Base-by-base conservation (phyloP, 1,140 invertebrate species). In the Magallana gigas region DNA sequence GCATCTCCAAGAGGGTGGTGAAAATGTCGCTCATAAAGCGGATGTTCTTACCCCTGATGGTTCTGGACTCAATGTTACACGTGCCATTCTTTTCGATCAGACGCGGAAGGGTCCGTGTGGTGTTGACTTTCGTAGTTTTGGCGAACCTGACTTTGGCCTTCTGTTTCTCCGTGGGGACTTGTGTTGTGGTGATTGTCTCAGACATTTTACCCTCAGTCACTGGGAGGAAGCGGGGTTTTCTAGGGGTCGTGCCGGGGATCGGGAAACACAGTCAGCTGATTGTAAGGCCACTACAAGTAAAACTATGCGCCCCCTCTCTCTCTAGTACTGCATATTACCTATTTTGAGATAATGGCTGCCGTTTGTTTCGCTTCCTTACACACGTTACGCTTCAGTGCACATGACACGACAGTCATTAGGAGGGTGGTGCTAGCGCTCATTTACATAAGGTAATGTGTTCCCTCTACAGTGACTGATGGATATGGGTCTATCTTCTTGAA, bases 1-100 rank as follows among this genome's bases (percentile, higher is more conserved):
- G 88, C 84, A 90, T 88, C 8, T 93, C 91, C 88, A 97, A 96
- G 95, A 97, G 95, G 83, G 94, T 96, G 71, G 97, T 97, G 91
- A 97, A 97, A 94, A 97, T 97, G 56, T 97, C 96, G 95, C 97
- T 97, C 9, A 88, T 62, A 59, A 81, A 90, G n/a, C 84, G 84
- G n/a, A 57, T 87, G 29, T 88, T 83, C 9, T 86, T 88, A 8
- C 86, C 59, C 16, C 80, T 64, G 9, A 90, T 87, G 36, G 86
- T 87, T 60, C 86, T 57, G 2, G 86, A 89, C 23, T 85, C 86
- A 11, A 89, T 85, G 48, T 89, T 89, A 84, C 86, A 87, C n/a
- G 76, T 83, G 3, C 88, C 88, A 57, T 85, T 87, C 36, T 83
- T 85, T 71, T 89, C 86, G 0, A 89, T 84, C 9, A 89, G 84